Evolutionary conservation across 2,888 invertebrate genomes (phyloP), one percentile per base, ranked within the genome.

Genomic region (Leptopilina myrica): DNA sequence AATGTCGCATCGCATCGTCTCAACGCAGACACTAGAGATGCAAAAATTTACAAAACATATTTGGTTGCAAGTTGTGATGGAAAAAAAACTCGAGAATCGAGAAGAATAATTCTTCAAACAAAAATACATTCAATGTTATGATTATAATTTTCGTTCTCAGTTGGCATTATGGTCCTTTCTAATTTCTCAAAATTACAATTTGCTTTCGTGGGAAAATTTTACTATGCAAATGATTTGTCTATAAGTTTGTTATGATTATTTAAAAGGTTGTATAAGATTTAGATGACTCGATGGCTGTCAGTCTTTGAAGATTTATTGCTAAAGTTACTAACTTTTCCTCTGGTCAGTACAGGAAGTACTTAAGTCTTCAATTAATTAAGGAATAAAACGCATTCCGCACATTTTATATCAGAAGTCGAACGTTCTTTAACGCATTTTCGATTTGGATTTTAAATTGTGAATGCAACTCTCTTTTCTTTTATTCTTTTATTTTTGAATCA

Each of bases 371-470:
- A 65, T 59, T 65, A 14, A 65, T 33, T 7, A 43, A 66, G 46
- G 65, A 65, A 65, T 40, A 65, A 40, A n/a, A 43, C n/a, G 66
- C 66, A 66, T 66, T 66, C 66, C n/a, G 5, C 2, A 43, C 15
- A 43, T 43, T 8, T 43, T 43, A 43, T 43, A 43, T 43, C 43
- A 43, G 8, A 43, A 43, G 8, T 43, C 43, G 7, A 8, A 43
- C 43, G 7, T 43, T 43, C 43, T 43, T 43, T 43, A 43, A 43
- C 0, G 8, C 0, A 43, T 7, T 43, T 43, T 43, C 7, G 43
- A 7, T 7, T 43, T 43, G 5, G 43, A 43, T 43, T 43, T 5
- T 8, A 43, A 43, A 8, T 43, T 8, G 7, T 8, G 43, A 43
- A 43, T 8, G 43, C 43, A 43, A 43, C 8, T 7, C 8, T 43